A percentile compares a stretch with the other conserved stretches of the same genome.
Conservation (phyloP, 2,888 invertebrate genomes). For the Phrixothrix hirtus region DNA sequence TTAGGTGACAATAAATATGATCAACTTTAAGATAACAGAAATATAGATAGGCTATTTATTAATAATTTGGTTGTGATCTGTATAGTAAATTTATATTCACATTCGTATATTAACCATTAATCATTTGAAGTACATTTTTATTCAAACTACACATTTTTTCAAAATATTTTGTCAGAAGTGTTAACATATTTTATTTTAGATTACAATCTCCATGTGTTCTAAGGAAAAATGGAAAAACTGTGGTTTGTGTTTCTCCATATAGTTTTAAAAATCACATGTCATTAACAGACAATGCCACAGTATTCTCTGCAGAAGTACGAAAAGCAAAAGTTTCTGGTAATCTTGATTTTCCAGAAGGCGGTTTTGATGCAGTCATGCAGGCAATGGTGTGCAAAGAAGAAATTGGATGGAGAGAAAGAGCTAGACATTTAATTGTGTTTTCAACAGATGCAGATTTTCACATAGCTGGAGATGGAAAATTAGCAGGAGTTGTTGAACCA, state of each 20-base stretch:
- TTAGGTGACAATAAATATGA: too few species aligned
- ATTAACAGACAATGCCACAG: constrained; percentile 61
- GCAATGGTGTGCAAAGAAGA: constrained; percentile 70
- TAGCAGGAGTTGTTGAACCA: constrained; percentile 68
- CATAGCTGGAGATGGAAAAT: constrained; percentile 76
- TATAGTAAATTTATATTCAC: too few species aligned
- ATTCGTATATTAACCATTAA: too few species aligned
- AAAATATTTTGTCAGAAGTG: too few species aligned
- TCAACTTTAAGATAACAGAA: too few species aligned
- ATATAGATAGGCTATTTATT: too few species aligned
- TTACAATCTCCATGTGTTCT: constrained; percentile 45
- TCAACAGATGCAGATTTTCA: constrained; percentile 80
- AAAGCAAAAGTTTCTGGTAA: constrained; percentile 58
- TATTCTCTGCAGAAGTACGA: constrained; percentile 54
- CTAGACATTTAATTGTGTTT: constrained; percentile 72
- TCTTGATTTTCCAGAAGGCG: constrained; percentile 69
- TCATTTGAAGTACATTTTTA: too few species aligned
- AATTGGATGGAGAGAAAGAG: constrained; percentile 78
- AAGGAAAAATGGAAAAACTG: constrained; percentile 6
- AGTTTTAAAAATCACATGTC: constrained; percentile 76
- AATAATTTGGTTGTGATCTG: too few species aligned
- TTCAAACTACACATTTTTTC: too few species aligned
- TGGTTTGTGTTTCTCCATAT: constrained; percentile 62
- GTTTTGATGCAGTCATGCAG: constrained; percentile 87
- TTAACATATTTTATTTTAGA: too few species aligned